Evolutionary conservation across 2,797 vertebrate species (phyloP), one percentile per base, ranked within the genome.

Genomic region (Eulemur albifrons): DNA sequence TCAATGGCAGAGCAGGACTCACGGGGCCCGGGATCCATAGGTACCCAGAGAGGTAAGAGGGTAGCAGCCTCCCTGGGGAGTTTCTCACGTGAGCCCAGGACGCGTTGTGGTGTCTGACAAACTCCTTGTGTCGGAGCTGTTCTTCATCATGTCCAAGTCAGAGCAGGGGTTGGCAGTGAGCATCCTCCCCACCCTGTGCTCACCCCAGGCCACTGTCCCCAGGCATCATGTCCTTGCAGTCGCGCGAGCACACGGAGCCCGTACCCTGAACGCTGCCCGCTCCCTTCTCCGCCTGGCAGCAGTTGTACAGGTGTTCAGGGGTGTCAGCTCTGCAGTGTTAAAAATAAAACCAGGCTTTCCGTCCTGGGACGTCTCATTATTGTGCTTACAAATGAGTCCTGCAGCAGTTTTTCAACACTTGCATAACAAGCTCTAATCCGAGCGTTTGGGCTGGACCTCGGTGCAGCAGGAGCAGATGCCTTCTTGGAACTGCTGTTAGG

Each of bases 181-280:
- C 48, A 1, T 75, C 73, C 59, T 80, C 10, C 50, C 11, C 48
- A 32, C 20, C 43, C 43, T 21, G 43, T 18, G 7, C 21, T 75
- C 63, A 0, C 23, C 67, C 48, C 70, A 25, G 38, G 14, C 50
- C 83, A 76, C 30, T 18, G 8, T 38, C n/a, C 35, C 43, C 2
- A 8, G 13, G 52, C 2, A 0, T 6, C 9, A 1, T 38, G 30
- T 40, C 59, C 40, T 90, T 43, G 43, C 14, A 1, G 61, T 63
- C 25, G 2, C 1, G 8, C 5, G 3, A 40, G 7, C 0, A 0
- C 1, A 0, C 1, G 18, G 7, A 2, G n/a, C 63, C 63, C 21
- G 7, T 0, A 1, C 14, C 32, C 45, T 1, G 20, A 2, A 23
- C 35, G 35, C 59, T 7, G n/a, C 1, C 1, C 4, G 12, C 1